A percentile compares a stretch with the other conserved stretches of the same genome.
These are phyloP conservation scores for Drosophila ambigua DNA, from an alignment of 1,140 invertebrate genomes.

Conservation along the genomic window DNA sequence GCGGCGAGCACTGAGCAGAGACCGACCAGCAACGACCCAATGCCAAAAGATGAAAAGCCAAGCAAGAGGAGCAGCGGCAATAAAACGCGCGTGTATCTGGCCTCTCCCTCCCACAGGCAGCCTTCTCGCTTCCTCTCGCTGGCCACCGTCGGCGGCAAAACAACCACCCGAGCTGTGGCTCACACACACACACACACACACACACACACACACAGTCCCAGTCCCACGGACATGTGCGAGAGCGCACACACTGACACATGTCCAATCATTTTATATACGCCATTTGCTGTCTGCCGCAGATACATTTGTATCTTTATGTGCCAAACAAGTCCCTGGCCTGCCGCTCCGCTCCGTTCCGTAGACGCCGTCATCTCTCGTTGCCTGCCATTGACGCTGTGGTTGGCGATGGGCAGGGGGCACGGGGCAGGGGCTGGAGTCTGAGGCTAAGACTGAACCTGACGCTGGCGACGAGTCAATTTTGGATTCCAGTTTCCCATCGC, in stretches of 20 bases:
- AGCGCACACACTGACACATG: slow-evolving; percentile 56
- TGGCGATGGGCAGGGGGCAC: too few species aligned
- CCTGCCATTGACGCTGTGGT: slow-evolving; percentile 7
- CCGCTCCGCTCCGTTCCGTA: slow-evolving; percentile 2
- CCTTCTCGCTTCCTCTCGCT: slow-evolving; percentile 16
- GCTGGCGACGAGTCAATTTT: slow-evolving; percentile 72
- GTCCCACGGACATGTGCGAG: slow-evolving; percentile 4
- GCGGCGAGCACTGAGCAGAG: slow-evolving; percentile 23
- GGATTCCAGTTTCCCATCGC: slow-evolving; percentile 66
- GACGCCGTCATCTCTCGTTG: slow-evolving; percentile 11
- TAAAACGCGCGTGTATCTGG: slow-evolving; percentile 61
- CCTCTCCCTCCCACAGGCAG: slow-evolving; percentile 31
- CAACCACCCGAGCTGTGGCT: slow-evolving; percentile 59
- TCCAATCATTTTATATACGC: slow-evolving; percentile 82
- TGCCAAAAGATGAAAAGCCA: slow-evolving; percentile 77
- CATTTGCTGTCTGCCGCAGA: slow-evolving; percentile 80
- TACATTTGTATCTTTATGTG: slow-evolving; percentile 82
- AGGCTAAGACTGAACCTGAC: slow-evolving; percentile 30
- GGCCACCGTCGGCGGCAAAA: slow-evolving; percentile 33
- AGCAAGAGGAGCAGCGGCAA: slow-evolving; percentile 63
- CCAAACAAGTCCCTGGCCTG: slow-evolving; percentile 72
- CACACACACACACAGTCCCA: slow-evolving; percentile 12
- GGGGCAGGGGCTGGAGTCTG: neutral
- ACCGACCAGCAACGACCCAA: slow-evolving; percentile 34
- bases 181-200: slow-evolving; percentile 16